Percentiles rank a stretch among this genome's conserved stretches.
phyloP scores from a whole-genome alignment of 1,140 invertebrate genomes.

The Drosophila dunni region DNA sequence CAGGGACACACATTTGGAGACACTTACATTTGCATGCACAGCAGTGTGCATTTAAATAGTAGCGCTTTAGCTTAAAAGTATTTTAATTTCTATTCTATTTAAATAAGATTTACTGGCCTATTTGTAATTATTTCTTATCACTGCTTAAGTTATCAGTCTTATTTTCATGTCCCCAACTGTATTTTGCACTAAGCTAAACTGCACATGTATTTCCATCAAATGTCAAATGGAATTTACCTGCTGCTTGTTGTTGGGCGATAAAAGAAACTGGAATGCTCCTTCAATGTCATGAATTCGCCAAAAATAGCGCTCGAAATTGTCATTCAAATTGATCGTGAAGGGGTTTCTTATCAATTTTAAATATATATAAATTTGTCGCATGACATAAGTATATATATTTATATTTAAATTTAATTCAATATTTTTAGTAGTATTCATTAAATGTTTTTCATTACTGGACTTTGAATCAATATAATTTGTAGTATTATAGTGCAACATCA shows the following conservation, averaged over 20 bases:
- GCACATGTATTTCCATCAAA: slow-evolving; percentile 31
- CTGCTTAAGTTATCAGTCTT: too few relatives aligned
- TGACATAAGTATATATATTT: slow-evolving; percentile 51
- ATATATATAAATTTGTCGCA: slow-evolving; percentile 36
- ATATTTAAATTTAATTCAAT: slow-evolving; percentile 27
- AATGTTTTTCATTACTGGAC: slow-evolving; percentile 41
- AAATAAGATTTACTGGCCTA: too few relatives aligned
- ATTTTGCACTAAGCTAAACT: not conserved
- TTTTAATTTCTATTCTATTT: too few relatives aligned
- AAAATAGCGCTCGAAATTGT: slow-evolving; percentile 11
- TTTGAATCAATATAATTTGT: slow-evolving; percentile 33
- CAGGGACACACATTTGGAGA: too few relatives aligned
- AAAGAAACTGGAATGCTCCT: slow-evolving; percentile 16
- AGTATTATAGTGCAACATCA: slow-evolving; percentile 56
- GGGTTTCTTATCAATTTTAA: slow-evolving; percentile 58
- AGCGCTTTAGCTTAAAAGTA: too few relatives aligned
- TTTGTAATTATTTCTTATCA: too few relatives aligned
- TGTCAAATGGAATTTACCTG: slow-evolving; percentile 26
- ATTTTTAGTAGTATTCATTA: slow-evolving; percentile 26
- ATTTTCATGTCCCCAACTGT: too few relatives aligned
- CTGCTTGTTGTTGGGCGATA: slow-evolving; percentile 12
- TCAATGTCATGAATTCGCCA: slow-evolving; percentile 7
- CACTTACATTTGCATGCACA: slow-evolving; percentile 23
- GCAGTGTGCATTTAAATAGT: not conserved
- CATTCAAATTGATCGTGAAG: slow-evolving; percentile 58